Base-by-base conservation (phyloP, 2,113 vertebrate genomes). In the Clarias macrocephalus region DNA sequence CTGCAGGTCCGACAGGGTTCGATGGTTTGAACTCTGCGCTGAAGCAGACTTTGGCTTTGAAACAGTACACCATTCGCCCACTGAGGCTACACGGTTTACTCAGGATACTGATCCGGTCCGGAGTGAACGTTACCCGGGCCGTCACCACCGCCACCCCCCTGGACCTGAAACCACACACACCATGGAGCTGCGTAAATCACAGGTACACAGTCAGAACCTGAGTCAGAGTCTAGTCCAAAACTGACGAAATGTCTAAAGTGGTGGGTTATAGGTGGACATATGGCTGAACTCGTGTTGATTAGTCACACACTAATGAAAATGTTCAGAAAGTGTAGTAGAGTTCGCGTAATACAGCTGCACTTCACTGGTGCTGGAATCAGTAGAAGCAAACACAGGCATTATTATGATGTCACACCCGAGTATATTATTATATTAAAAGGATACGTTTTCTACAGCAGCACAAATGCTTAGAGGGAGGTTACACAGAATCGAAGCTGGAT, bases 31-130 rank as follows among this genome's bases (percentile, higher is more conserved):
- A 96, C 23, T 89, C 89, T 13, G 95, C 95, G 15, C 82, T 91
- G 89, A 97, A 96, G 92, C 97, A 97, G 89, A 97, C 93, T 73
- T 90, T 92, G 48, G 88, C 85, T 11, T 63, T 83, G 52, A 91
- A 93, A 85, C 93, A 93, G 75, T 87, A 92, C n/a, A 87, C 86
- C 85, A n/a, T 84, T 21, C 86, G 89, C 52, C 95, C 94, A 85
- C 62, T 88, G 75, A 96, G 86, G 52, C 93, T 93, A 19, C 95
- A 96, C 63, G 93, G 93, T 92, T 96, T 96, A 89, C 94, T 95
- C 82, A 95, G 82, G 82, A 97, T 91, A 87, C 85, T 95, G 86
- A 97, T 96, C 92, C 94, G 96, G 12, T 95, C 95, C n/a, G 97
- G 97, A 82, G 80, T 94, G 92, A 96, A 97, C 13, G 92, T 94